A percentile compares a stretch with the other conserved stretches of the same genome.
These are phyloP conservation scores for Lampris megalopsis DNA, from an alignment of 2,113 vertebrate species.

Conservation along the genomic window DNA sequence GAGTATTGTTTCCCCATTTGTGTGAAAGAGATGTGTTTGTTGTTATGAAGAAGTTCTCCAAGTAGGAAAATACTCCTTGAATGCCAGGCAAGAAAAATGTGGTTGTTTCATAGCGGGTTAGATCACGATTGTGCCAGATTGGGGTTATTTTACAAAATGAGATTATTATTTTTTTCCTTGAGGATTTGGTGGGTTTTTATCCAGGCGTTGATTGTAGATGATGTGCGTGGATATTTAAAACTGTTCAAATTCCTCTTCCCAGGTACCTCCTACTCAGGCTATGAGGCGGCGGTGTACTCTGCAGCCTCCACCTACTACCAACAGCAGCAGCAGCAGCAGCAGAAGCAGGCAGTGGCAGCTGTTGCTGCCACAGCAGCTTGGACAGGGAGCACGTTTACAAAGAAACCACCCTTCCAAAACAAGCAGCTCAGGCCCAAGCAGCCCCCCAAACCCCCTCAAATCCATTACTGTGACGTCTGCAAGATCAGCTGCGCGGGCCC, in stretches of 20 bases:
- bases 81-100: no score
- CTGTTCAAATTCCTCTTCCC: conserved; percentile 7
- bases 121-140: no score
- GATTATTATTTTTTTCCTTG: no score
- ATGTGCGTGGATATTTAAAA: no score
- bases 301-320: conserved; percentile 98
- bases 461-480: conserved; percentile 99
- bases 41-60: no score
- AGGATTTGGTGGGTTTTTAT: no score
- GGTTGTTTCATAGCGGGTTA: no score
- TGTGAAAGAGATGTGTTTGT: no score
- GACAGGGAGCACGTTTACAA: conserved; percentile 95
- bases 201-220: no score
- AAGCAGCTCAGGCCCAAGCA: conserved; percentile 97
- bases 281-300: conserved; percentile 98
- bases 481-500: conserved; percentile 99
- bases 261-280: conserved; percentile 97
- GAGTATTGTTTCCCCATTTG: no score
- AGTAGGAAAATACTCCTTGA: no score
- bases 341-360: conserved; percentile 90
- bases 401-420: conserved; percentile 96
- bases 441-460: conserved; percentile 97
- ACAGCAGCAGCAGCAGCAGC: conserved; percentile 93
- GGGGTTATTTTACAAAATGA: no score
- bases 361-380: conserved; percentile 94